phyloP scores from a whole-genome alignment of 2,888 invertebrate genomes.

The Tridacna gigas region DNA sequence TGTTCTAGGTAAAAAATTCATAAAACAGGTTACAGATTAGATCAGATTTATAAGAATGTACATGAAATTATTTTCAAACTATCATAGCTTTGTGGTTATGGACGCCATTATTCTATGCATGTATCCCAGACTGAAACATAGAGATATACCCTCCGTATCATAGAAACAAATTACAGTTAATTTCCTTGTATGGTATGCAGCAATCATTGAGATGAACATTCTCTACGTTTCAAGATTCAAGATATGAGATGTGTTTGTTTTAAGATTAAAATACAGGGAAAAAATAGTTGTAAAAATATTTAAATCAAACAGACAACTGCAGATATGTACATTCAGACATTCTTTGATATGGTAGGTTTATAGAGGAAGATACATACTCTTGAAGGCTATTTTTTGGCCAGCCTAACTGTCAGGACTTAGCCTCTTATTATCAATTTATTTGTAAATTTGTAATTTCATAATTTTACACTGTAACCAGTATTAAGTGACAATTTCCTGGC shows the following conservation, averaged over 20 bases:
- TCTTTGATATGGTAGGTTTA: too few species aligned
- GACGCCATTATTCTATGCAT: slow-evolving; percentile 27
- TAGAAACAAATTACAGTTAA: slow-evolving; percentile 46
- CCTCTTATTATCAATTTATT: too few species aligned
- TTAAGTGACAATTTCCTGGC: too few species aligned
- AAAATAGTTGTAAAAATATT: not conserved
- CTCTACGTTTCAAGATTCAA: slow-evolving; percentile 37
- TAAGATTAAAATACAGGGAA: slow-evolving; percentile 28
- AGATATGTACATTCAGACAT: too few species aligned
- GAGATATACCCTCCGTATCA: slow-evolving; percentile 33
- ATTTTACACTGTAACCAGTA: too few species aligned
- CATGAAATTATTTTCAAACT: not conserved
- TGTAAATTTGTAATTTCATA: too few species aligned
- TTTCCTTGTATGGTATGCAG: slow-evolving; percentile 39
- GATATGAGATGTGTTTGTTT: slow-evolving; percentile 51
- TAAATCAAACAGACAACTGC: not conserved
- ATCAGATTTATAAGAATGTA: too few species aligned
- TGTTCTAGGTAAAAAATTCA: too few species aligned
- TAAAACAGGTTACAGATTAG: too few species aligned
- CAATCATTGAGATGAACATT: slow-evolving; percentile 13
- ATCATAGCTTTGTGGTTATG: slow-evolving; percentile 32
- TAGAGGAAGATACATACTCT: too few species aligned
- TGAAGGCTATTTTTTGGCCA: too few species aligned
- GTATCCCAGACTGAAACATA: slow-evolving; percentile 31
- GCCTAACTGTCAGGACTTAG: too few species aligned